A percentile compares a stretch with the other conserved stretches of the same genome.
These are phyloP conservation scores for Luperina nickerlii DNA, from an alignment of 2,888 invertebrate species.

Conservation along the genomic window DNA sequence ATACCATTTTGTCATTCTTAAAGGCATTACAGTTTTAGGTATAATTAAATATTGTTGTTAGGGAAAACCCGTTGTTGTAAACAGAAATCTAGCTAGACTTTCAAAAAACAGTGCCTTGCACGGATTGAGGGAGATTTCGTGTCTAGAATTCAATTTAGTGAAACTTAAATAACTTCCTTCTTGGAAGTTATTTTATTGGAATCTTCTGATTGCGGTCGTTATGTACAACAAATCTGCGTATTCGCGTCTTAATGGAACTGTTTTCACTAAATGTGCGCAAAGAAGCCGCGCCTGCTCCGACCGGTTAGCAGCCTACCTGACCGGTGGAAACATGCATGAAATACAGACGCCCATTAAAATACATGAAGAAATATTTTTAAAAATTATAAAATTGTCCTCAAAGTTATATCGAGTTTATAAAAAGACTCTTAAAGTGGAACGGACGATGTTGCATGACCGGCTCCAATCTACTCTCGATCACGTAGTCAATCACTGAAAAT, in stretches of 20 bases:
- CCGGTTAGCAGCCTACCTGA: constrained; percentile 56
- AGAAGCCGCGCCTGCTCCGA: constrained; percentile 23
- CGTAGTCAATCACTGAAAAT: constrained; percentile 10
- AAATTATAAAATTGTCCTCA: constrained; percentile 41
- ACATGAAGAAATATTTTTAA: constrained; percentile 35
- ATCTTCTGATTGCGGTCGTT: constrained; percentile 2
- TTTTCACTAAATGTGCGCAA: constrained; percentile 21
- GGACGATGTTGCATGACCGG: constrained; percentile 37
- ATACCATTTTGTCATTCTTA: constrained; percentile 9
- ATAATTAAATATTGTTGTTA: constrained; percentile 26
- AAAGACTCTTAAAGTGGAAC: constrained; percentile 38
- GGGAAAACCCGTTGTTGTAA: constrained; percentile 41
- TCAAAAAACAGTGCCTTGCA: constrained; percentile 42
- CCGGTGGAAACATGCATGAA: constrained; percentile 63
- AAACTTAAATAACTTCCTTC: neutral
- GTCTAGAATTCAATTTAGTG: constrained; percentile 41
- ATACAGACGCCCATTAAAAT: constrained; percentile 46
- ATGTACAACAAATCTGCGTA: constrained; percentile 9
- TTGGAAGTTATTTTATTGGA: constrained; percentile 2
- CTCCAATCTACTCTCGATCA: neutral
- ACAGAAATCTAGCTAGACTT: constrained; percentile 52
- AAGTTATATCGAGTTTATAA: constrained; percentile 24
- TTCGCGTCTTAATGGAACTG: neutral
- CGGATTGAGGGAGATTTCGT: constrained; percentile 46
- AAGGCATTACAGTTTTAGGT: constrained; percentile 9